Conservation (phyloP, 2,888 invertebrate species). For the Sisyra nigra region DNA sequence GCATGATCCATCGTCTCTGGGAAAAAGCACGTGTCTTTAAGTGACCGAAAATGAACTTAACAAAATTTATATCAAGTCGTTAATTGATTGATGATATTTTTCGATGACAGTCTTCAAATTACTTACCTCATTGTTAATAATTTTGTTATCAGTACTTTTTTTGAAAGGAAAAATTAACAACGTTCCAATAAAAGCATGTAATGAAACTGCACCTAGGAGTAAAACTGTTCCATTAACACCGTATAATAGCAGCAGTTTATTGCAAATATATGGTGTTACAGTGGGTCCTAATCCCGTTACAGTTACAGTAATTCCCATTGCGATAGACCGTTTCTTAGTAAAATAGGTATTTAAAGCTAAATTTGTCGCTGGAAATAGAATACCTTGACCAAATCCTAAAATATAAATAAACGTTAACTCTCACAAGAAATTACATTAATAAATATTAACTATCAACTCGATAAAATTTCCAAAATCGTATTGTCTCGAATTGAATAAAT, state of each 20-base stretch:
- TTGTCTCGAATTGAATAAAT: background rate
- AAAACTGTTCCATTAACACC: slow-evolving; percentile 29
- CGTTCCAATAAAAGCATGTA: slow-evolving; percentile 29
- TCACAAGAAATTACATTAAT: slow-evolving; percentile 23
- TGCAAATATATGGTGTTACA: slow-evolving; percentile 30
- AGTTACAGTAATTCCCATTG: slow-evolving; percentile 30
- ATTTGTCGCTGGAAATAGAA: slow-evolving; percentile 28
- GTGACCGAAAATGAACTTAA: no score
- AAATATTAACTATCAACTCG: background rate
- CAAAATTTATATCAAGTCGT: no score
- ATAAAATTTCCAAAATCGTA: background rate
- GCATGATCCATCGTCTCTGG: no score
- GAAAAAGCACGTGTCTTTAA: no score
- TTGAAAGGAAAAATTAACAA: slow-evolving; percentile 29
- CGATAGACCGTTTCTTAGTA: slow-evolving; percentile 28
- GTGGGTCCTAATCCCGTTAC: slow-evolving; percentile 30
- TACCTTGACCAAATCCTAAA: slow-evolving; percentile 30
- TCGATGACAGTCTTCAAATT: no score
- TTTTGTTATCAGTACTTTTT: slow-evolving; percentile 6
- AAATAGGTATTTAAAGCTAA: slow-evolving; percentile 33
- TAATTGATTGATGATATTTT: no score
- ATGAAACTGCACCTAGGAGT: slow-evolving; percentile 29
- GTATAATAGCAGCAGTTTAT: slow-evolving; percentile 23
- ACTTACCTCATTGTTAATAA: background rate
- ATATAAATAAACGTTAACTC: slow-evolving; percentile 20